phyloP scores from a whole-genome alignment of 2,888 invertebrate species.

The Andrena haemorrhoa region DNA sequence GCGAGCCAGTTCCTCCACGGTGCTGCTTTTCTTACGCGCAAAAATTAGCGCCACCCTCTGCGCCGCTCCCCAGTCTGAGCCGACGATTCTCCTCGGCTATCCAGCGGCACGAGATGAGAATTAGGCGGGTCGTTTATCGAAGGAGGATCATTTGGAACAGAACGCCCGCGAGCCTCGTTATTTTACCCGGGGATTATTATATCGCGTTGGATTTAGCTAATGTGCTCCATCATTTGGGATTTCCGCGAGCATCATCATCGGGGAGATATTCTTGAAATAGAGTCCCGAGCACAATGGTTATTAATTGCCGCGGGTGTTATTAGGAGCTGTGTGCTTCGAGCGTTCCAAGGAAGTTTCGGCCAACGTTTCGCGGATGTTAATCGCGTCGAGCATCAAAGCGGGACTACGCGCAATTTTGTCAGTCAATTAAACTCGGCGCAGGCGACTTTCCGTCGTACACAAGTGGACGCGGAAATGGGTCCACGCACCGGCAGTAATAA shows the following conservation, averaged over 20 bases:
- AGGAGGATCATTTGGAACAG: constrained; percentile 64
- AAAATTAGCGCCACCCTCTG: constrained; percentile 81
- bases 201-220: constrained; percentile 48
- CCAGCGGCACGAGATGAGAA: constrained; percentile 74
- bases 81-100: constrained; percentile 44
- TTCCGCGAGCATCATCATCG: background rate
- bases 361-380: background rate
- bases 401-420: constrained; percentile 31
- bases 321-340: background rate
- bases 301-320: constrained; percentile 15
- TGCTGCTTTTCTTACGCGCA: constrained; percentile 79
- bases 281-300: constrained; percentile 8
- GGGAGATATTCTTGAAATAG: background rate
- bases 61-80: constrained; percentile 40
- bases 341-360: background rate
- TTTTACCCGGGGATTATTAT: constrained; percentile 56
- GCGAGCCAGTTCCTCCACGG: constrained; percentile 68
- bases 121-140: constrained; percentile 76
- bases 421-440: constrained; percentile 42
- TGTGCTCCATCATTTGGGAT: constrained; percentile 49
- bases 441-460: constrained; percentile 25
- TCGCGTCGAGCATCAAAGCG: background rate
- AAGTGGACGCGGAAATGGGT: constrained; percentile 50
- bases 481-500: constrained; percentile 75
- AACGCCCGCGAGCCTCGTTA: constrained; percentile 52